These are phyloP conservation scores for Oppia nitens DNA, from an alignment of 1,140 invertebrate genomes.

Conservation along the genomic window DNA sequence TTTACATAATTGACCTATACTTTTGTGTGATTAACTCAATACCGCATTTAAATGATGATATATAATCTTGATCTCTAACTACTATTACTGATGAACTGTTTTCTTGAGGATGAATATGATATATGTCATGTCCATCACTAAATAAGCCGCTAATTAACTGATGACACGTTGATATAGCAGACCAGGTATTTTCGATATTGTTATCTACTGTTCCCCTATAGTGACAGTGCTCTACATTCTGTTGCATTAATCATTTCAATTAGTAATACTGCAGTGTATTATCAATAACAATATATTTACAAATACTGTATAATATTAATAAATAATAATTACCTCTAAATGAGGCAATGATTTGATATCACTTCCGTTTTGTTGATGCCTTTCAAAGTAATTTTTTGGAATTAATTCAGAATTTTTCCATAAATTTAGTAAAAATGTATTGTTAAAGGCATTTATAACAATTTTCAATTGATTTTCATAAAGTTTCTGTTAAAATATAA, in stretches of 20 bases:
- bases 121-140: conserved; percentile 53
- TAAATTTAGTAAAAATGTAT: conserved; percentile 16
- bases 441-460: conserved; percentile 11
- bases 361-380: conserved; percentile 47
- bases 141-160: conserved; percentile 58
- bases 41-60: conserved; percentile 25
- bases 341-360: conserved; percentile 42
- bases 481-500: too few species aligned
- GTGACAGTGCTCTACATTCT: conserved; percentile 46
- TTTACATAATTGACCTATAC: too few species aligned
- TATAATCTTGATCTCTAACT: not conserved
- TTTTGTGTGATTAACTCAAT: conserved; percentile 8
- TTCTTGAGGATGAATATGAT: conserved; percentile 45
- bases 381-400: conserved; percentile 49
- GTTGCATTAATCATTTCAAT: too few species aligned
- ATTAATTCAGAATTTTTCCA: conserved; percentile 38
- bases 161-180: conserved; percentile 65
- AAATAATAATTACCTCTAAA: conserved; percentile 37
- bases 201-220: conserved; percentile 57
- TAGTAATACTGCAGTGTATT: too few species aligned
- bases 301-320: not conserved
- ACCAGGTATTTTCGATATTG: conserved; percentile 51
- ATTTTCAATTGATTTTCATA: not conserved
- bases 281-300: not conserved
- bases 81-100: conserved; percentile 18